Conservation (phyloP, 2,113 vertebrate species). For the Glaucidium brasilianum region DNA sequence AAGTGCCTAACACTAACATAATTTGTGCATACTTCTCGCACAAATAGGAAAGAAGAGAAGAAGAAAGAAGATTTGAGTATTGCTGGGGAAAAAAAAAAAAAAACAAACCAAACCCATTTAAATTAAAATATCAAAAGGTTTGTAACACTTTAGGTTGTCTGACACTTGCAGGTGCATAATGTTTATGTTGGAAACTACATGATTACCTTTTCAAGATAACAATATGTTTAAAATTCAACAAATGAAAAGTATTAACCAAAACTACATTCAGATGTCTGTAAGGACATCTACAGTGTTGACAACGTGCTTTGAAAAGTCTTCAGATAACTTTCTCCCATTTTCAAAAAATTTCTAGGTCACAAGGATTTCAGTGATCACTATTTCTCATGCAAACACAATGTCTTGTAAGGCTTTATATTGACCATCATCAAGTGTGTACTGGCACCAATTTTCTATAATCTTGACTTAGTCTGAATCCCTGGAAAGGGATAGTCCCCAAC, state of each 20-base stretch:
- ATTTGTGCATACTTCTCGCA: neutral
- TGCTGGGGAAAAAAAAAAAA: neutral
- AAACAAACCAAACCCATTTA: accelerated
- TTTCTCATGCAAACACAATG: neutral
- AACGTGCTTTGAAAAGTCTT: neutral
- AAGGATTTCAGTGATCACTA: neutral
- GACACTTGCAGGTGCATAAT: neutral
- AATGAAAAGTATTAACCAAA: neutral
- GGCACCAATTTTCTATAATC: neutral
- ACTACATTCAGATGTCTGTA: neutral
- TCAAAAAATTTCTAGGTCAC: neutral
- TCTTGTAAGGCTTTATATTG: neutral
- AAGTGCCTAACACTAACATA: neutral
- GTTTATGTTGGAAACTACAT: neutral
- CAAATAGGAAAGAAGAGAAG: neutral
- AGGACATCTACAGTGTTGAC: neutral
- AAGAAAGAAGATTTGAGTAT: neutral
- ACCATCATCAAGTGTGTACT: neutral
- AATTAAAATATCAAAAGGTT: neutral
- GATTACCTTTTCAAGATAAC: neutral
- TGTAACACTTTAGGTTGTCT: neutral
- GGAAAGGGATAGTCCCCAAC: neutral
- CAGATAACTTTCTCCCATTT: neutral
- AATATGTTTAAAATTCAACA: neutral
- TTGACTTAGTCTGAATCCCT: neutral